phyloP scores from a whole-genome alignment of 2,888 invertebrate genomes.

The Callyntrura sp. region DNA sequence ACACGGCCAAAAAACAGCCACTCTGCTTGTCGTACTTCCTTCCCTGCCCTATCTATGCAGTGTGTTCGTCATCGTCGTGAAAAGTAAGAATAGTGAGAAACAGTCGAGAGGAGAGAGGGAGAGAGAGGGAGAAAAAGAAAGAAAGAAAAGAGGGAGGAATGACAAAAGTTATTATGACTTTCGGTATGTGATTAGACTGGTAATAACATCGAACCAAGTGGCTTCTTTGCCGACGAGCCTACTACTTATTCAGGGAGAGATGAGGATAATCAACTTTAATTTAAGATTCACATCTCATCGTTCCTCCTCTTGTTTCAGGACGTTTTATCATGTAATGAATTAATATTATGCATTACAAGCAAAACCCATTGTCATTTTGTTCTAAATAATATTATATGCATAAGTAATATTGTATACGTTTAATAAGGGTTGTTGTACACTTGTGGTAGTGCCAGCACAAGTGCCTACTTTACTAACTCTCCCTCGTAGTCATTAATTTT shows the following conservation, averaged over 20 bases:
- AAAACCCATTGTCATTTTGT: slow-evolving; percentile 45
- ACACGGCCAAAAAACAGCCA: neutral
- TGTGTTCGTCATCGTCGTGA: slow-evolving; percentile 13
- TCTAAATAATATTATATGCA: slow-evolving; percentile 11
- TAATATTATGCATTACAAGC: slow-evolving; percentile 50
- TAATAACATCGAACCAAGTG: slow-evolving; percentile 13
- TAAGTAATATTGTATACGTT: neutral
- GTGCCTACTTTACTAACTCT: neutral
- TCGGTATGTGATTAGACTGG: slow-evolving; percentile 58
- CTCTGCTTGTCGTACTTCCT: neutral
- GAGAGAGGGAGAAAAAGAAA: neutral
- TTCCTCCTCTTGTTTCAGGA: slow-evolving; percentile 27
- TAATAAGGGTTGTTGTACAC: neutral
- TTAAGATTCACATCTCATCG: slow-evolving; percentile 62
- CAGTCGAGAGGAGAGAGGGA: neutral
- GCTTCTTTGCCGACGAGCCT: neutral
- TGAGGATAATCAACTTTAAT: slow-evolving; percentile 54
- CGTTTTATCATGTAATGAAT: slow-evolving; percentile 45
- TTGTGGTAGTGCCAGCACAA: neutral
- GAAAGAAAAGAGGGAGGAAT: slow-evolving; percentile 40
- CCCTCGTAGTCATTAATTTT: too few relatives aligned
- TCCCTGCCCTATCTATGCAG: neutral
- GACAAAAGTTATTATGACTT: slow-evolving; percentile 69
- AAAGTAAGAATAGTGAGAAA: neutral
- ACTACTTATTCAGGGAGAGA: neutral